Percentiles rank a stretch among this genome's conserved stretches.
Evolutionary conservation across 1,140 invertebrate genomes (phyloP).

Genomic region (Drosophila pseudoananassae): DNA sequence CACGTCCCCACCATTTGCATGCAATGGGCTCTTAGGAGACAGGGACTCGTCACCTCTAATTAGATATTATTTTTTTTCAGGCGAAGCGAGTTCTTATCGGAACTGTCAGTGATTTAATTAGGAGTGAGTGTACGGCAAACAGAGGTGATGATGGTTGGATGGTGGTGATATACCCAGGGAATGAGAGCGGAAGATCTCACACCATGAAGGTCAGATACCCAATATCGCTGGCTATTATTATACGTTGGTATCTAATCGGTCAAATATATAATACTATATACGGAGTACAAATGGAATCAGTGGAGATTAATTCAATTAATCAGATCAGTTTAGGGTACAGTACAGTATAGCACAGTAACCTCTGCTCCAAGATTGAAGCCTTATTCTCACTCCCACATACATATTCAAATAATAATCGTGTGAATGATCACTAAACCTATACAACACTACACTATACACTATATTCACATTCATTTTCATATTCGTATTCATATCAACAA

Average conservation of each 20-base stretch:
- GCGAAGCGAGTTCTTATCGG: slow-evolving; percentile 16
- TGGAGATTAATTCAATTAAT: slow-evolving; percentile 41
- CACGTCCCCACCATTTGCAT: slow-evolving; percentile 18
- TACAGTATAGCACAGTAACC: not conserved
- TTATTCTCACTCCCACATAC: not conserved
- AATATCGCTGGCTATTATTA: slow-evolving; percentile 39
- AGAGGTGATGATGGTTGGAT: not conserved
- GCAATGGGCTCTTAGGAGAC: slow-evolving; percentile 11
- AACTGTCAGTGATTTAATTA: slow-evolving; percentile 68
- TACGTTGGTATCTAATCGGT: slow-evolving; percentile 36
- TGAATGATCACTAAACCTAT: slow-evolving; percentile 23
- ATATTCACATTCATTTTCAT: slow-evolving; percentile 16
- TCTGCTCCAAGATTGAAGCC: slow-evolving; percentile 2
- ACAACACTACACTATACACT: not conserved
- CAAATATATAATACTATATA: not conserved
- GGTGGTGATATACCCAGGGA: not conserved
- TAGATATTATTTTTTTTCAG: slow-evolving; percentile 7
- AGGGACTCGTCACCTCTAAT: slow-evolving; percentile 24
- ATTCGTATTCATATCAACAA: slow-evolving; percentile 17
- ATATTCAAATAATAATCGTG: slow-evolving; percentile 38
- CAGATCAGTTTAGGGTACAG: slow-evolving; percentile 24
- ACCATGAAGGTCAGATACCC: slow-evolving; percentile 33
- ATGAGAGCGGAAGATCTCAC: slow-evolving; percentile 1
- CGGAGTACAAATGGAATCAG: slow-evolving; percentile 7
- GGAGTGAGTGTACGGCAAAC: slow-evolving; percentile 31